phyloP scores from a whole-genome alignment of 2,797 vertebrate species.

The Hippocampus kuda region DNA sequence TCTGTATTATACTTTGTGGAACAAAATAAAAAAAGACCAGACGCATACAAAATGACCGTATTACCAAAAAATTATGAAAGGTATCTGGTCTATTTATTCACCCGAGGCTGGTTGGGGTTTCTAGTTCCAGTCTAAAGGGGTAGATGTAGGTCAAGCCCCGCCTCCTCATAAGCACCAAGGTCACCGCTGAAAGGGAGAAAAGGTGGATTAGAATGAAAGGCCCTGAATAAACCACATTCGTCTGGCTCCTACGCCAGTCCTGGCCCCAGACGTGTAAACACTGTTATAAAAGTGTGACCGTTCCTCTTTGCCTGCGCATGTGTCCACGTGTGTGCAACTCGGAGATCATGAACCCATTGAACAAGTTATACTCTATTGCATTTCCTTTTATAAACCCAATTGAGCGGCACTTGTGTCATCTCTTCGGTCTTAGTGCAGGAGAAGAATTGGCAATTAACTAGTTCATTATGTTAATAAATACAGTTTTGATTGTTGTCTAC shows the following conservation, averaged over 20 bases:
- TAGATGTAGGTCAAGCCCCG: conserved; percentile 67
- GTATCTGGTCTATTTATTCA: conserved; percentile 41
- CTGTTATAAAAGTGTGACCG: conserved; percentile 52
- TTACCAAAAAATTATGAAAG: conserved; percentile 1
- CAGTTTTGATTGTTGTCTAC: too few species aligned
- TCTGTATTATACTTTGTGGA: conserved; percentile 7
- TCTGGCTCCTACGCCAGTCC: conserved; percentile 55
- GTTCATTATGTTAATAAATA: too few species aligned
- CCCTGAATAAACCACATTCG: conserved; percentile 61
- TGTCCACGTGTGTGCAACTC: neutral
- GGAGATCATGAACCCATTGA: conserved; percentile 10
- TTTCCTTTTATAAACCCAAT: neutral
- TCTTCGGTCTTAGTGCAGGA: neutral
- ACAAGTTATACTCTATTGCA: conserved; percentile 22
- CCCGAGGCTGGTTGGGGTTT: conserved; percentile 36
- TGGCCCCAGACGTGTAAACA: conserved; percentile 54
- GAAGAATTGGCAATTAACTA: too few species aligned
- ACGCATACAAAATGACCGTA: conserved; percentile 20
- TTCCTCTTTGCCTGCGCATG: conserved; percentile 16
- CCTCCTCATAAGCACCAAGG: conserved; percentile 63
- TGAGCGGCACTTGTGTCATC: neutral
- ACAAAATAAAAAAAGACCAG: conserved; percentile 16
- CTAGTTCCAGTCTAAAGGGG: conserved; percentile 50
- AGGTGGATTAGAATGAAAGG: conserved; percentile 66
- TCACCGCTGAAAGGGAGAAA: conserved; percentile 62